Evolutionary conservation across 2,888 invertebrate genomes (phyloP).

Genomic region (Drosophila algonquin): DNA sequence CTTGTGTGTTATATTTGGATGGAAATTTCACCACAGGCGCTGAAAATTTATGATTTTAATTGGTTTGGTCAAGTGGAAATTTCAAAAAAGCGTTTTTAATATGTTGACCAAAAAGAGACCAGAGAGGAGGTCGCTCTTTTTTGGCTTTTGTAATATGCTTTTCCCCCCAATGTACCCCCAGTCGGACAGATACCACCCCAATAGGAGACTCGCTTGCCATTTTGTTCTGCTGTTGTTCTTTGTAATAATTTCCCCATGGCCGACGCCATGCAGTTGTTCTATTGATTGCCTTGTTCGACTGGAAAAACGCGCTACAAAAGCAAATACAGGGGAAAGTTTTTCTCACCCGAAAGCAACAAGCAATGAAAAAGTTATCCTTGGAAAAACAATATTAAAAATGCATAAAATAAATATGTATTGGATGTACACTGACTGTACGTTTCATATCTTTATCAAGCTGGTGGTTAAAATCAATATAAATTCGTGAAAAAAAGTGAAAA

Average conservation of each 20-base stretch:
- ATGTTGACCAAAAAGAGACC: slow-evolving; percentile 33
- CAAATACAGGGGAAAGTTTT: slow-evolving; percentile 22
- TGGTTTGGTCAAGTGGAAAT: slow-evolving; percentile 76
- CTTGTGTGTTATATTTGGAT: slow-evolving; percentile 53
- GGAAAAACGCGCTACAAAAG: slow-evolving; percentile 47
- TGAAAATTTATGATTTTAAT: slow-evolving; percentile 76
- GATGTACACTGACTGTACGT: slow-evolving; percentile 8
- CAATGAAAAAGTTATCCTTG: slow-evolving; percentile 33
- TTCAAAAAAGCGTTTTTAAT: slow-evolving; percentile 56
- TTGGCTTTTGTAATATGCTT: slow-evolving; percentile 48
- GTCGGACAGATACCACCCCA: too few species aligned
- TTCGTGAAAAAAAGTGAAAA: slow-evolving; percentile 23
- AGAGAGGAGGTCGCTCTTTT: slow-evolving; percentile 4
- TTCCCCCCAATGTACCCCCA: slow-evolving; percentile 2
- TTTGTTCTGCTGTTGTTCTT: slow-evolving; percentile 24
- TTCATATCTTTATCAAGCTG: slow-evolving; percentile 11
- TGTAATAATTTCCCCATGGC: slow-evolving; percentile 51
- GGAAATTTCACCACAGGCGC: slow-evolving; percentile 52
- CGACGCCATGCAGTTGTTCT: slow-evolving; percentile 37
- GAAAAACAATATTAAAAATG: slow-evolving; percentile 49
- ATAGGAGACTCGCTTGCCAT: slow-evolving; percentile 2
- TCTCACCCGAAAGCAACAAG: neutral
- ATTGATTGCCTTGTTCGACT: slow-evolving; percentile 64
- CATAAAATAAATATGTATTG: slow-evolving; percentile 34
- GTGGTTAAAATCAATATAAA: slow-evolving; percentile 13